Evolutionary conservation across 2,113 vertebrate species (phyloP).

Genomic region (Sylvietta virens): DNA sequence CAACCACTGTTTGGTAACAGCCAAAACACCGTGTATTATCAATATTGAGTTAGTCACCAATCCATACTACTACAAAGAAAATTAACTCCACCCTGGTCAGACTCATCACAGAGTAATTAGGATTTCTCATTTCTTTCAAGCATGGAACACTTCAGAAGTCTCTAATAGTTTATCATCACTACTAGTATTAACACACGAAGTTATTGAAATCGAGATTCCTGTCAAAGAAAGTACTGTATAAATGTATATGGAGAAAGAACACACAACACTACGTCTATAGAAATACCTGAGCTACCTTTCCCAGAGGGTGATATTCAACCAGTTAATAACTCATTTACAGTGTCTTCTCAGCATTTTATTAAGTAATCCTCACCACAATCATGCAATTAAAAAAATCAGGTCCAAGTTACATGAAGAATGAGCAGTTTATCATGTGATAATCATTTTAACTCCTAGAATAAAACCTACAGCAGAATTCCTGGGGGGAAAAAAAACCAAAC

Average conservation of each 20-base stretch:
- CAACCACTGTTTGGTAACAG: not conserved
- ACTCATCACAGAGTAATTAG: not conserved
- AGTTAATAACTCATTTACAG: not conserved
- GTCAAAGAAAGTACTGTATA: not conserved
- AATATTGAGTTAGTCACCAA: not conserved
- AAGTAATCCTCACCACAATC: accelerated
- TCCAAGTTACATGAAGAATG: not conserved
- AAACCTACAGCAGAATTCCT: not conserved
- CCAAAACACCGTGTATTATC: not conserved
- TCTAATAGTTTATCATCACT: not conserved
- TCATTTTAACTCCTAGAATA: not conserved
- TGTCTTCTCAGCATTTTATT: not conserved
- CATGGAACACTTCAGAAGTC: not conserved
- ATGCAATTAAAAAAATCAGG: not conserved
- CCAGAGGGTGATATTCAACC: not conserved
- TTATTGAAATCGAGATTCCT: not conserved
- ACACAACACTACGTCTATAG: not conserved
- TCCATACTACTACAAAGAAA: not conserved
- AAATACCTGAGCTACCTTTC: not conserved
- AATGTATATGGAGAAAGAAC: not conserved
- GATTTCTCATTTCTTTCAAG: not conserved
- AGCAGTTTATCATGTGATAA: not conserved
- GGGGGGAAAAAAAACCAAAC: not conserved
- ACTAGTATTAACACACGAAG: not conserved
- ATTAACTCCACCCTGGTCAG: not conserved